Conservation (phyloP, 2,113 vertebrate genomes). For the Herpetotheres cachinnans region DNA sequence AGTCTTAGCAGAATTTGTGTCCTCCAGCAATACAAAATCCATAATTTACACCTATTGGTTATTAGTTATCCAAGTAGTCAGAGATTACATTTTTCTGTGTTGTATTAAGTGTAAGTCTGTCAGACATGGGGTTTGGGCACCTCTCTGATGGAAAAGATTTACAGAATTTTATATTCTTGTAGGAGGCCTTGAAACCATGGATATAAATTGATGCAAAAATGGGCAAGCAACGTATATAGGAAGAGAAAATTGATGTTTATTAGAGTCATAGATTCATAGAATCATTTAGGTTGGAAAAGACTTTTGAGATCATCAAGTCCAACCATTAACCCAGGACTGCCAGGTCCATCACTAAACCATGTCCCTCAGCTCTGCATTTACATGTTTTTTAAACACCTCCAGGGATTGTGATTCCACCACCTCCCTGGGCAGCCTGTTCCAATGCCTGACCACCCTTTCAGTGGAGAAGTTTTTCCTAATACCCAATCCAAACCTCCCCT, state of each 20-base stretch:
- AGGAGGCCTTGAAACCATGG: background rate
- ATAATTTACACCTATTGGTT: background rate
- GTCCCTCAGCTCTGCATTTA: too few relatives aligned
- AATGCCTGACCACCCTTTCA: too few relatives aligned
- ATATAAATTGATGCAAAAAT: background rate
- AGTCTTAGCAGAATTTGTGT: background rate
- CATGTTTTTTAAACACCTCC: too few relatives aligned
- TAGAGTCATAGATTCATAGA: too few relatives aligned
- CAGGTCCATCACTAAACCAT: too few relatives aligned
- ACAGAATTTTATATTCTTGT: background rate
- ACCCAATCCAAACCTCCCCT: too few relatives aligned
- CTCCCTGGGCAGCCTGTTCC: too few relatives aligned
- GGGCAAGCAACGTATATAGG: background rate
- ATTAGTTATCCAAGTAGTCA: background rate
- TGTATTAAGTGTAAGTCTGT: background rate
- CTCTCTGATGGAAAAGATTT: background rate
- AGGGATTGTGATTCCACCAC: too few relatives aligned
- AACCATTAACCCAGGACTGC: too few relatives aligned
- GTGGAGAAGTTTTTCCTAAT: too few relatives aligned
- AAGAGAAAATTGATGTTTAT: background rate
- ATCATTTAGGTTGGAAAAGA: too few relatives aligned
- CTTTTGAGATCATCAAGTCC: too few relatives aligned
- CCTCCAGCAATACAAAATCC: background rate
- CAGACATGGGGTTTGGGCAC: accelerated
- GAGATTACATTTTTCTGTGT: background rate